Evolutionary conservation across 2,113 vertebrate genomes (phyloP).

Genomic region (Cromileptes altivelis): DNA sequence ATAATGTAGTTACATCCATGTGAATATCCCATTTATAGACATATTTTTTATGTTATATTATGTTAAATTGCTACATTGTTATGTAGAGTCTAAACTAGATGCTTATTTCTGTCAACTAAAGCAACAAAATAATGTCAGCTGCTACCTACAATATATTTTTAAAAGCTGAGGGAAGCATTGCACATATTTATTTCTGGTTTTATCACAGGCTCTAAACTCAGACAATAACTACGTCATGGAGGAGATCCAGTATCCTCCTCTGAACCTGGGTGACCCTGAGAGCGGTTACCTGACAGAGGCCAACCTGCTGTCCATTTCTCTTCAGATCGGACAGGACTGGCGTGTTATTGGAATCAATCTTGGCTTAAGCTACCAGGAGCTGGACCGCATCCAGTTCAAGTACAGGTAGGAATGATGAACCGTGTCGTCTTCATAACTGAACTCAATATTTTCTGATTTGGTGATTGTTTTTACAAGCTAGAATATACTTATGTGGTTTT

Average conservation of each 20-base stretch:
- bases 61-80: no score
- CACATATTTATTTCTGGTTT: slow-evolving; percentile 7
- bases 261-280: slow-evolving; percentile 94
- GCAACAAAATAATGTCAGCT: background rate
- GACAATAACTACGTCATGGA: slow-evolving; percentile 72
- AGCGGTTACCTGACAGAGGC: slow-evolving; percentile 94
- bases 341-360: slow-evolving; percentile 90
- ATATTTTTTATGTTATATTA: no score
- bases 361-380: slow-evolving; percentile 88
- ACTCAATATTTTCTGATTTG: background rate
- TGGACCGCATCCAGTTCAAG: slow-evolving; percentile 89
- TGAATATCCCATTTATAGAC: no score
- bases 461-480: background rate
- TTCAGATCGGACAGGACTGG: slow-evolving; percentile 92
- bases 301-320: slow-evolving; percentile 92
- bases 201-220: slow-evolving; percentile 67
- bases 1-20: background rate
- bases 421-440: background rate
- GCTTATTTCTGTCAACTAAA: background rate
- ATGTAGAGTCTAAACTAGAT: background rate
- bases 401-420: slow-evolving; percentile 83
- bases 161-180: background rate
- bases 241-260: slow-evolving; percentile 79
- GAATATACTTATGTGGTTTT: background rate
- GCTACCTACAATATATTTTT: background rate